A percentile compares a stretch with the other conserved stretches of the same genome.
phyloP scores from a whole-genome alignment of 2,797 vertebrate species.

The Gymnothorax reevesii region DNA sequence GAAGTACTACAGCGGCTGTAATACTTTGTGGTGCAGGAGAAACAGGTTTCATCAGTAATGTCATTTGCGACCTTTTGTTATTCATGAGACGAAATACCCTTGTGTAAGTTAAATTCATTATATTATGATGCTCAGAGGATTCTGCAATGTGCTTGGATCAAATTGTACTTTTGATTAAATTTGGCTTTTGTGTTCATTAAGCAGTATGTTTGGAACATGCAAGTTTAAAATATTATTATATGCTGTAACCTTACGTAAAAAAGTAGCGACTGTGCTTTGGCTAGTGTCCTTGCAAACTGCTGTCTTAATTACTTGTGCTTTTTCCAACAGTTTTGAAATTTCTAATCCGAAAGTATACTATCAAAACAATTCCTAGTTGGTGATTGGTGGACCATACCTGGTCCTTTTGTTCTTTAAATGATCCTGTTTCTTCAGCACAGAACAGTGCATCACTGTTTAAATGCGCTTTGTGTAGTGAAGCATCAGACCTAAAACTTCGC shows the following conservation, averaged over 20 bases:
- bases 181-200: background rate
- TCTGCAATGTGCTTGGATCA: background rate
- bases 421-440: background rate
- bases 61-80: no score
- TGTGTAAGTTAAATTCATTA: background rate
- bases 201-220: background rate
- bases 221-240: background rate
- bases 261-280: background rate
- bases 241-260: background rate
- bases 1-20: no score
- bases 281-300: background rate
- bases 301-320: background rate
- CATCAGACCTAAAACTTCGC: background rate
- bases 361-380: no score
- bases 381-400: background rate
- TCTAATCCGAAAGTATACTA: no score
- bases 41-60: no score
- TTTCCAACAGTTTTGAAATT: background rate
- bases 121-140: background rate
- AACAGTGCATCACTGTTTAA: background rate
- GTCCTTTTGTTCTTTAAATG: background rate
- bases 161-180: background rate
- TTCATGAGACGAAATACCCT: no score
- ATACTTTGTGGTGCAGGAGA: no score
- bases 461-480: background rate